Evolutionary conservation across 2,888 invertebrate genomes (phyloP), one percentile per base, ranked within the genome.

Genomic region (Noctua janthe): DNA sequence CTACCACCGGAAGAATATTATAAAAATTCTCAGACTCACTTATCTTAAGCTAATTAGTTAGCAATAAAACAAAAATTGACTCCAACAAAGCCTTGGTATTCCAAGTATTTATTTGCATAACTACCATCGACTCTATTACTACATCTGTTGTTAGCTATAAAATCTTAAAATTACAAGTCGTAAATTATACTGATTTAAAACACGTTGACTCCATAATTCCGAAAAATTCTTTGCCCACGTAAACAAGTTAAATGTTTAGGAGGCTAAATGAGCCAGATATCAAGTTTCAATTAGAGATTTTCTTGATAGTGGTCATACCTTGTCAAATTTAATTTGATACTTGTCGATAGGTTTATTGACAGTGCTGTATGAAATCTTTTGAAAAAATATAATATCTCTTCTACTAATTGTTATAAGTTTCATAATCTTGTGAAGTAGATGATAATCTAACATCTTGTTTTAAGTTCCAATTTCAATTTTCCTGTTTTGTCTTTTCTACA

Each of bases 201-300:
- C 77, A 76, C 80, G 81, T 81, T 84, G 81, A 85, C 71, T 83
- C 64, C 62, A 83, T 83, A 83, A 78, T 64, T 88, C 59, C 62
- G 39, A 81, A 74, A 80, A 84, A 89, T 83, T 83, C 87, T 72
- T 78, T 83, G 81, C 87, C 88, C 90, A 91, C 90, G 88, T 87
- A 86, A 88, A 85, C 83, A 83, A 87, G 84, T 87, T 78, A 43
- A 82, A 82, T 82, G 47, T 78, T 80, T 70, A 39, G 64, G 43
- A 86, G 77, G 72, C 81, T 89, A 90, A 90, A 86, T 88, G 87
- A 88, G 87, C 83, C 87, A 89, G 88, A 89, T 93, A 95, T 95
- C 94, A 92, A 89, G 90, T 95, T 95, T 93, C 95, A 94, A 94
- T 94, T 93, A 94, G 89, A 94, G 91, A 91, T 91, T 88, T 88